These are phyloP conservation scores for Gambusia holbrooki DNA, from an alignment of 2,113 vertebrate genomes.

Conservation along the genomic window DNA sequence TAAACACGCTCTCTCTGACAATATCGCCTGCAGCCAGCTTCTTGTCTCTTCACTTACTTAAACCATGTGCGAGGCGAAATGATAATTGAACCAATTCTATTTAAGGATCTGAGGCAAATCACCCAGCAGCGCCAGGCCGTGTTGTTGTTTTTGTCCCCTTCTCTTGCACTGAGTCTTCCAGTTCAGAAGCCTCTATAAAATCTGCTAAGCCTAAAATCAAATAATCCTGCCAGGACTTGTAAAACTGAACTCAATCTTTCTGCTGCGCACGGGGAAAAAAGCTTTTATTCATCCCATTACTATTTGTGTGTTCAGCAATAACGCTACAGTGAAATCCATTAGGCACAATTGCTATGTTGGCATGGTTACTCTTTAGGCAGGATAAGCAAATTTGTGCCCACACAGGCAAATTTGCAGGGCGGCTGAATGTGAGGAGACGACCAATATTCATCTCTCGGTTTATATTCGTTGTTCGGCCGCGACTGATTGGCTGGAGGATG, in stretches of 20 bases:
- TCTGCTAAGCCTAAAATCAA: slow-evolving; percentile 35
- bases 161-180: slow-evolving; percentile 17
- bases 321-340: slow-evolving; percentile 73
- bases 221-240: slow-evolving; percentile 42
- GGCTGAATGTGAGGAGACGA: slow-evolving; percentile 58
- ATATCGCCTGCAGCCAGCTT: too few species aligned
- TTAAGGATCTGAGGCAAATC: neutral
- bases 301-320: slow-evolving; percentile 75
- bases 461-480: slow-evolving; percentile 29
- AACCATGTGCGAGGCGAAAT: neutral
- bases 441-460: slow-evolving; percentile 55
- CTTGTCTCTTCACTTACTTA: neutral
- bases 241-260: slow-evolving; percentile 52
- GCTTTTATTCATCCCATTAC: slow-evolving; percentile 63
- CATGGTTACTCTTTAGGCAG: slow-evolving; percentile 66
- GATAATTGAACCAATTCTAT: neutral
- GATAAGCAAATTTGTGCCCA: slow-evolving; percentile 73
- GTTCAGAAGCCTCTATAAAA: slow-evolving; percentile 26
- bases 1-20: too few species aligned
- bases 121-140: neutral
- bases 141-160: neutral
- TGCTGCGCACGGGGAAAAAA: slow-evolving; percentile 47
- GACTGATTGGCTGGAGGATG: slow-evolving; percentile 15
- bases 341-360: slow-evolving; percentile 72
- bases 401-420: slow-evolving; percentile 66